Base-by-base conservation (phyloP, 2,113 vertebrate genomes). In the Platichthys stellatus region DNA sequence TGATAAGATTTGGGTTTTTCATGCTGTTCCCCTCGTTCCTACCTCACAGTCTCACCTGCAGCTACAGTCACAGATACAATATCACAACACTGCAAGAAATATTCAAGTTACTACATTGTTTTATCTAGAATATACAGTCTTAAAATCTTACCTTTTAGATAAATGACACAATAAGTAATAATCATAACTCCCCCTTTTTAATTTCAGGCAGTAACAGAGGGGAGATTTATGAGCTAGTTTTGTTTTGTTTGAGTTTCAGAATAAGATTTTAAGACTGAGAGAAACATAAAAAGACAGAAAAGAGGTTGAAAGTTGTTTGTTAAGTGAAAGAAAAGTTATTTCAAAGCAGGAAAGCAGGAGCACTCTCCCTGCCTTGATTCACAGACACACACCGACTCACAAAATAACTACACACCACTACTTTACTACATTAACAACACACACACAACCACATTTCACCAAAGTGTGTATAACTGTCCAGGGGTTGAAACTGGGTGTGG, bases 231-330 rank as follows among this genome's bases (percentile, higher is more conserved):
- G 3, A 14, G 11, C 45, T 47, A 13, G 13, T 47, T 38, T 11
- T 11, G 40, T 47, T 23, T 57, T 28, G 13, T 28, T 18, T 59
- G 28, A 28, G 17, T 28, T 15, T 28, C 0, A 47, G 23, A 82
- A 83, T 60, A 73, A 79, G 84, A 83, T 88, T 89, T 90, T 89
- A 90, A 89, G 88, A 86, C 86, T 84, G 84, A 82, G 9, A 49
- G n/a, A 57, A 47, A 82, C 43, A 65, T 69, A 28, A 63, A 71
- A 83, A 64, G 69, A 87, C 61, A 58, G 35, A 76, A 23, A 81
- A 65, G 56, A 54, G 53, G 53, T 54, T 35, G 40, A 40, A 40
- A 11, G 40, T 40, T 40, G 38, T 10, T 40, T 12, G 38, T 40
- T 40, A 2, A 28, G 13, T 57, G 10, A 57, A 57, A 57, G 63